A percentile compares a stretch with the other conserved stretches of the same genome.
Conservation (phyloP, 2,797 vertebrate genomes). For the Garrulus glandarius region DNA sequence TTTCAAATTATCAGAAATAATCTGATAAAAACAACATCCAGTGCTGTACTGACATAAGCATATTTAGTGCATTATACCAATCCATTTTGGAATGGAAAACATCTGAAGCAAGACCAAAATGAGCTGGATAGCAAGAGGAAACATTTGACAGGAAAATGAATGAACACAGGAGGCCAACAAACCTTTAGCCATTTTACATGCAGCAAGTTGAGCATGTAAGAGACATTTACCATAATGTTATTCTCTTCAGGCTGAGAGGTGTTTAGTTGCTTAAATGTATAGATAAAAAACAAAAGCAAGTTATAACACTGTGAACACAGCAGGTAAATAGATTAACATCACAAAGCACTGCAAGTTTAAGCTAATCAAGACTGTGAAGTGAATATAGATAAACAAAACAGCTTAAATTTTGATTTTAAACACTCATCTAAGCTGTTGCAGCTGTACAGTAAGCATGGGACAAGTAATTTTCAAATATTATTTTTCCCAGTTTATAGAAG, state of each 20-base stretch:
- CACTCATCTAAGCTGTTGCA: neutral
- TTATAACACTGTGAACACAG: constrained; percentile 66
- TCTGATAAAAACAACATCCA: neutral
- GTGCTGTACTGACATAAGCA: neutral
- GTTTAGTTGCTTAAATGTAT: constrained; percentile 85
- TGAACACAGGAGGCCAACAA: constrained; percentile 83
- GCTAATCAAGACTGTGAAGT: neutral
- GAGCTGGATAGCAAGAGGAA: constrained; percentile 76
- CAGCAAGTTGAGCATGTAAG: constrained; percentile 97
- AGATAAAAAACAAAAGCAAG: constrained; percentile 76
- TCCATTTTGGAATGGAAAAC: neutral
- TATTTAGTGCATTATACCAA: neutral
- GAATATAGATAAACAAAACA: neutral
- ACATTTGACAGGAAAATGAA: constrained; percentile 73
- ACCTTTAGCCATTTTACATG: constrained; percentile 99
- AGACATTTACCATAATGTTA: constrained; percentile 91
- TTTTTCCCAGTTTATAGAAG: neutral
- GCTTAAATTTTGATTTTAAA: neutral
- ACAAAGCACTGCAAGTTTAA: neutral
- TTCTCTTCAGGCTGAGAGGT: constrained; percentile 83
- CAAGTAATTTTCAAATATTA: neutral
- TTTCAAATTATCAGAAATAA: neutral
- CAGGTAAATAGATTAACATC: constrained; percentile 7
- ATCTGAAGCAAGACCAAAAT: neutral
- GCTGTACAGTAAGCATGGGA: neutral